Percentiles rank a stretch among this genome's conserved stretches.
Evolutionary conservation across 2,888 invertebrate species (phyloP).

Genomic region (Cryptus armator): DNA sequence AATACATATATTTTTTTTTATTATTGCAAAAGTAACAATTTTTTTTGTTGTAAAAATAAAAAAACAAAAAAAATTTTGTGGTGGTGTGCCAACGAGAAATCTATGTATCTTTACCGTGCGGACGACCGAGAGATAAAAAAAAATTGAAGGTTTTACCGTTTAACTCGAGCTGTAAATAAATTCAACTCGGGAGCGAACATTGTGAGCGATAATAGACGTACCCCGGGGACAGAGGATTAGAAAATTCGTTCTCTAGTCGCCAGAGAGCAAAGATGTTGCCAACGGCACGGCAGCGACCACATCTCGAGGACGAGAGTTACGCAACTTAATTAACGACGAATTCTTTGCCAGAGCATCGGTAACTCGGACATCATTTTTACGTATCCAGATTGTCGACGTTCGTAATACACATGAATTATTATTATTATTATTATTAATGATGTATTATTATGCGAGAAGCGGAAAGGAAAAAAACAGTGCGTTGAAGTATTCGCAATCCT

Average conservation of each 20-base stretch:
- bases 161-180: too few species aligned
- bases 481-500: not conserved
- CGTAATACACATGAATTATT: not conserved
- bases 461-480: not conserved
- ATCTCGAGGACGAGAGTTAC: constrained; percentile 11
- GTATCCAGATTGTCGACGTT: not conserved
- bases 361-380: constrained; percentile 3
- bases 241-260: too few species aligned
- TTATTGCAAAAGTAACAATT: too few species aligned
- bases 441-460: constrained; percentile 2
- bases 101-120: too few species aligned
- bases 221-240: too few species aligned
- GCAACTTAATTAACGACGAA: not conserved
- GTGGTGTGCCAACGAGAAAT: too few species aligned
- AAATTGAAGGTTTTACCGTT: not conserved
- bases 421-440: constrained; percentile 11
- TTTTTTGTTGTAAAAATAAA: too few species aligned
- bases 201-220: too few species aligned
- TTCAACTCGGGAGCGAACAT: too few species aligned
- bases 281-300: not conserved
- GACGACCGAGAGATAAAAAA: not conserved
- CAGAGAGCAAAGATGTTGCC: too few species aligned
- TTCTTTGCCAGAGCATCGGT: not conserved
- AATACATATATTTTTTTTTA: too few species aligned
- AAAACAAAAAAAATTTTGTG: too few species aligned